phyloP scores from a whole-genome alignment of 2,888 invertebrate genomes.

The Acanthosepion pharaonis region DNA sequence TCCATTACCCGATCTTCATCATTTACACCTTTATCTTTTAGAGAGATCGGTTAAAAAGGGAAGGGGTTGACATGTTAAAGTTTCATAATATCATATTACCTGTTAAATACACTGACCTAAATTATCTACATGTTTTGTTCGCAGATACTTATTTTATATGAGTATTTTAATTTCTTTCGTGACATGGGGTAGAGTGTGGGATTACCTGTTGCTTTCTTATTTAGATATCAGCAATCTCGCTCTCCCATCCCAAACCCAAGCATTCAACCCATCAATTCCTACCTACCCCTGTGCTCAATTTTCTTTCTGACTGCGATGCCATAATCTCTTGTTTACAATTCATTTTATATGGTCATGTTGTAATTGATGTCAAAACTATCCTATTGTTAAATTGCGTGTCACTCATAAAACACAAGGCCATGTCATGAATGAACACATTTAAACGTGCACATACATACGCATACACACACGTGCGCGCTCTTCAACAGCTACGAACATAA shows the following conservation, averaged over 20 bases:
- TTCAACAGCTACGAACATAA: too few relatives aligned
- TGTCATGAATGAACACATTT: background rate
- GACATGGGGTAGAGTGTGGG: background rate
- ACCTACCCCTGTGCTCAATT: background rate
- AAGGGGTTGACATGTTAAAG: background rate
- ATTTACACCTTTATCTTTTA: conserved; percentile 7
- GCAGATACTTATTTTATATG: background rate
- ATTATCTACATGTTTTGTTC: background rate
- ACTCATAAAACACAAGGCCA: background rate
- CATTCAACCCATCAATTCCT: background rate
- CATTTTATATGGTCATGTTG: background rate
- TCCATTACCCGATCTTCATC: background rate
- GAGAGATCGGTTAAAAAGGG: background rate
- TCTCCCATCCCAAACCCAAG: too few relatives aligned
- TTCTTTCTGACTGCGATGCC: background rate
- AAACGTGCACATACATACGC: background rate
- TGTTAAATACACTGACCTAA: conserved; percentile 33
- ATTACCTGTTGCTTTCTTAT: background rate
- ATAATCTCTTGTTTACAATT: background rate
- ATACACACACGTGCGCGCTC: background rate
- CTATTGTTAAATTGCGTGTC: conserved; percentile 9
- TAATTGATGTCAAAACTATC: conserved; percentile 20
- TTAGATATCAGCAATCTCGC: too few relatives aligned
- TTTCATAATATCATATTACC: background rate
- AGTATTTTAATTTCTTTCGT: background rate